Percentiles rank a stretch among this genome's conserved stretches.
phyloP scores from a whole-genome alignment of 2,888 invertebrate species.

The Noctua janthina region DNA sequence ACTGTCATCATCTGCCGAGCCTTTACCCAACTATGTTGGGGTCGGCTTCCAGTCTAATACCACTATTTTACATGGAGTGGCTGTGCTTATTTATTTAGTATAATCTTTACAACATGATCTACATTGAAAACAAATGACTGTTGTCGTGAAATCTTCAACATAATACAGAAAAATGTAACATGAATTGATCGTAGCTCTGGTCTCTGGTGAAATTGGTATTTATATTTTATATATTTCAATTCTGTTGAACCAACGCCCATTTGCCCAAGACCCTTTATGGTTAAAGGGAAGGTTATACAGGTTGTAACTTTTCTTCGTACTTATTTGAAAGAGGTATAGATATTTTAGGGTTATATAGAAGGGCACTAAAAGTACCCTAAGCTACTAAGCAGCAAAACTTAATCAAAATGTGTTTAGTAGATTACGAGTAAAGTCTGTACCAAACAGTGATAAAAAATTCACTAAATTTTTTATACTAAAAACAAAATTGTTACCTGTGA shows the following conservation, averaged over 20 bases:
- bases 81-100: no score
- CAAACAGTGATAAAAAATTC: not conserved
- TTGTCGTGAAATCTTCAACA: not conserved
- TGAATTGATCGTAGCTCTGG: not conserved
- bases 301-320: not conserved
- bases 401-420: not conserved
- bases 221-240: not conserved
- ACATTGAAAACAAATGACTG: not conserved
- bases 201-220: not conserved
- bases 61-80: no score
- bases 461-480: not conserved
- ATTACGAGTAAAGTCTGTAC: not conserved
- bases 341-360: not conserved
- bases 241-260: not conserved
- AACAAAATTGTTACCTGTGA: not conserved
- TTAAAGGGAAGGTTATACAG: not conserved
- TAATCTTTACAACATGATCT: not conserved
- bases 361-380: constrained; percentile 6
- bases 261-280: not conserved
- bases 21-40: not conserved
- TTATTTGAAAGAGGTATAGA: not conserved
- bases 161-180: not conserved
- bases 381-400: not conserved
- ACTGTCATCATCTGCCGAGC: not conserved
- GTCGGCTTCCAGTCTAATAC: not conserved